A percentile compares a stretch with the other conserved stretches of the same genome.
These are phyloP conservation scores for Lithobates pipiens DNA, from an alignment of 2,797 vertebrate genomes.

Conservation along the genomic window DNA sequence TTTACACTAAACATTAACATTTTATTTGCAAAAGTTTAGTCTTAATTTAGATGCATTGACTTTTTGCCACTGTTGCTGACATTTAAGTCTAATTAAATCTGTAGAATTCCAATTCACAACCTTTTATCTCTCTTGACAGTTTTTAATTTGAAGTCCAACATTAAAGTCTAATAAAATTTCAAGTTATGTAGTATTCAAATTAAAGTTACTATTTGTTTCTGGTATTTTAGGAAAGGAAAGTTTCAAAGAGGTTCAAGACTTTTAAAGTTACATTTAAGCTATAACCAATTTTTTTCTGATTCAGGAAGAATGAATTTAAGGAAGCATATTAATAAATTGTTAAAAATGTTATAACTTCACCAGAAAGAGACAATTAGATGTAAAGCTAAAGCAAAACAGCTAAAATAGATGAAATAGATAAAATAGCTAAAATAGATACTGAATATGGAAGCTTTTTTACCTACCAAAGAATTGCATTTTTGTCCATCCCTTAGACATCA, in stretches of 20 bases:
- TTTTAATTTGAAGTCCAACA: conserved; percentile 76
- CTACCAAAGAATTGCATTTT: too few relatives aligned
- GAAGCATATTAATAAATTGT: not conserved
- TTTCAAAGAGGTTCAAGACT: conserved; percentile 1
- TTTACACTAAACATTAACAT: conserved; percentile 74
- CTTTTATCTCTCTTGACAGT: conserved; percentile 72
- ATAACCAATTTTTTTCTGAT: not conserved
- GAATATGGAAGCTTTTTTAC: too few relatives aligned
- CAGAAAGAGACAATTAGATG: too few relatives aligned
- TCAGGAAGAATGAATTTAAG: not conserved
- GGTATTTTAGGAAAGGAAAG: conserved; percentile 59
- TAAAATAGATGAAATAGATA: too few relatives aligned
- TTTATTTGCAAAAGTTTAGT: conserved; percentile 74
- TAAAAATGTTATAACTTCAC: too few relatives aligned
- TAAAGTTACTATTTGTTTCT: conserved; percentile 54
- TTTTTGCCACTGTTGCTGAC: conserved; percentile 70
- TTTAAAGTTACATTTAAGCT: not conserved
- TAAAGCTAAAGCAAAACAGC: too few relatives aligned
- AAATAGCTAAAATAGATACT: too few relatives aligned
- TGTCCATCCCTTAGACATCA: too few relatives aligned
- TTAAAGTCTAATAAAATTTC: conserved; percentile 74
- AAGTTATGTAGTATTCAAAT: conserved; percentile 65
- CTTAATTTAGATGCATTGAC: conserved; percentile 73
- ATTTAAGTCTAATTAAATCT: conserved; percentile 76
- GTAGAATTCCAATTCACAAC: conserved; percentile 70